Percentiles rank a stretch among this genome's conserved stretches.
Conservation (phyloP, 2,888 invertebrate genomes). For the Acleris laterana region DNA sequence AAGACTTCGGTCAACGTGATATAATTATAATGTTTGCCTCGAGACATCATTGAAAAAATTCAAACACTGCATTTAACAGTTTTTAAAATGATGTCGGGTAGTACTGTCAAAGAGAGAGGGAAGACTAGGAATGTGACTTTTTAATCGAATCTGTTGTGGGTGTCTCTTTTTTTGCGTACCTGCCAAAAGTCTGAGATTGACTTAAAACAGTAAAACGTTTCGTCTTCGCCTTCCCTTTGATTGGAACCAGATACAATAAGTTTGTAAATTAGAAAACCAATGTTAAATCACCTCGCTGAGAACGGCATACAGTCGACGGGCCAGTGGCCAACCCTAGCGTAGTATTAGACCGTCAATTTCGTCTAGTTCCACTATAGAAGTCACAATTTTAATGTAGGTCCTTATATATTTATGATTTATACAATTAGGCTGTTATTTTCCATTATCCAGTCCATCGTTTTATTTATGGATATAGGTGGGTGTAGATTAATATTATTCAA, state of each 20-base stretch:
- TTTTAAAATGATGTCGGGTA: slow-evolving; percentile 16
- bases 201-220: slow-evolving; percentile 13
- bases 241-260: slow-evolving; percentile 13
- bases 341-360: slow-evolving; percentile 58
- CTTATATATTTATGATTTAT: slow-evolving; percentile 40
- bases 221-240: slow-evolving; percentile 25
- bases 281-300: slow-evolving; percentile 8
- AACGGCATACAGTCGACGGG: slow-evolving; percentile 21
- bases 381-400: slow-evolving; percentile 60
- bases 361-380: slow-evolving; percentile 53
- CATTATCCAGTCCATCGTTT: slow-evolving; percentile 59
- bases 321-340: slow-evolving; percentile 40
- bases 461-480: slow-evolving; percentile 41
- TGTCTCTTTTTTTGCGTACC: slow-evolving; percentile 19
- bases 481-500: slow-evolving; percentile 28
- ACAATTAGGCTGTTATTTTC: slow-evolving; percentile 52
- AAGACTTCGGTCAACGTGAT: slow-evolving; percentile 33
- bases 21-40: slow-evolving; percentile 31
- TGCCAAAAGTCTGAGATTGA: slow-evolving; percentile 13
- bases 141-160: slow-evolving; percentile 10
- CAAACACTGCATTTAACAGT: slow-evolving; percentile 24
- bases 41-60: slow-evolving; percentile 14
- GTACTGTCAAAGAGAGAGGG: slow-evolving; percentile 18
- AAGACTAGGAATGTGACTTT: slow-evolving; percentile 18
- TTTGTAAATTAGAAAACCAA: slow-evolving; percentile 22